Evolutionary conservation across 2,888 invertebrate species (phyloP), one percentile per base, ranked within the genome.

Genomic region (Prosapia bicincta): DNA sequence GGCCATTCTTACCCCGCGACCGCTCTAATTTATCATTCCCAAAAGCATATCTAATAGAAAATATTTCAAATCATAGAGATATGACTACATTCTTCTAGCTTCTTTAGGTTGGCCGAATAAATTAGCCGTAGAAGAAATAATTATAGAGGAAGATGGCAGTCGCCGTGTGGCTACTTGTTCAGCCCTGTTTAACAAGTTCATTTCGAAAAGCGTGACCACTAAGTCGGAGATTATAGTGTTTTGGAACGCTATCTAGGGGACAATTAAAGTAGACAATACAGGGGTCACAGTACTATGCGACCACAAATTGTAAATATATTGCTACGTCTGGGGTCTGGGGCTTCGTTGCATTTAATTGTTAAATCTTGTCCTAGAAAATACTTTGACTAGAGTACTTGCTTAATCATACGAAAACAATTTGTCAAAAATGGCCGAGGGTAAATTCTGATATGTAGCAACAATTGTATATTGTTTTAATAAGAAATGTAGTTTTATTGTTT

Each of bases 41-140:
- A 54, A 54, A 54, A 54, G 54, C 54, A 54, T 54, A 54, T 54
- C 54, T 54, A 54, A 54, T 54, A 54, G 54, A 54, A 54, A 54
- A 54, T 54, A 54, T 54, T 54, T 54, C 20, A 54, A 54, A 54
- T 54, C 54, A 54, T 54, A 54, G 54, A 54, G 54, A 54, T 54
- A 54, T 54, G 54, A 54, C 54, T n/a, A 20, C 54, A 54, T 54
- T 54, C 54, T 54, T 54, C 54, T 54, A 54, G n/a, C 20, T 20
- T 54, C 20, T 54, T 20, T 54, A 20, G 54, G 54, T 20, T 54
- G 54, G 54, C 54, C 54, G 54, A 54, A 54, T 54, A 54, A 54
- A 54, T 54, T 54, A 54, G 54, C 20, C 54, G 20, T 3, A 20
- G 54, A 54, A 54, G 54, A 54, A 54, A 54, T 54, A 54, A 54